Evolutionary conservation across 2,113 vertebrate genomes (phyloP), one percentile per base, ranked within the genome.

Genomic region (Coregonus clupeaformis): DNA sequence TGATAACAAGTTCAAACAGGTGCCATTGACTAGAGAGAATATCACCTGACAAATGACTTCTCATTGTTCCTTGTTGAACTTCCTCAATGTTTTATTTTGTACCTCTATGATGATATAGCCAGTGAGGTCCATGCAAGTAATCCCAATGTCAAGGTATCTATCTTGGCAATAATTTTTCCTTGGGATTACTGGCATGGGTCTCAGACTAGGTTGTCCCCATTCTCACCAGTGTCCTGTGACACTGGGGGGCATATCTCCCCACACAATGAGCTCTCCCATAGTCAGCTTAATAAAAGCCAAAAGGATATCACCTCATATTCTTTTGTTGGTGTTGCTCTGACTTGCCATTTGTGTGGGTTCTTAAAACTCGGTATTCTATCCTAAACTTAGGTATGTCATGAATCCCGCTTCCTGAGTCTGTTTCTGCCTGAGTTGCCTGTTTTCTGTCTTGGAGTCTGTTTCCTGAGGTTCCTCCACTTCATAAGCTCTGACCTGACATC

Each of bases 221-320:
- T 76, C 25, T 45, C 42, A 65, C 18, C 55, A 63, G 24, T 65
- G 45, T 65, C 24, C 49, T 18, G 75, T 66, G 75, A 76, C 68
- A 24, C 49, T 52, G 49, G 29, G 30, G 45, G 45, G 25, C 30
- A 68, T 57, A 49, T 49, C 14, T 45, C 55, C 30, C 24, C 6
- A 45, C 25, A 64, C 22, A 55, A 55, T 22, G 18, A 24, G 45
- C 42, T 30, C 6, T 60, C 27, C 20, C n/a, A 57, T 9, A 47
- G 57, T 24, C 63, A 57, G n/a, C 25, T 52, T 57, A 64, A 68
- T 16, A 68, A 6, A 30, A 22, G 20, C 7, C 13, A n/a, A 27
- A 60, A 64, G 30, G 4, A 24, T 49, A 6, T 18, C 22, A 18
- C 72, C 62, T 63, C 14, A 3, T 18, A 63, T 30, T 68, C 45